Conservation (phyloP, 2,888 invertebrate species). For the Cataglyphis livida region DNA sequence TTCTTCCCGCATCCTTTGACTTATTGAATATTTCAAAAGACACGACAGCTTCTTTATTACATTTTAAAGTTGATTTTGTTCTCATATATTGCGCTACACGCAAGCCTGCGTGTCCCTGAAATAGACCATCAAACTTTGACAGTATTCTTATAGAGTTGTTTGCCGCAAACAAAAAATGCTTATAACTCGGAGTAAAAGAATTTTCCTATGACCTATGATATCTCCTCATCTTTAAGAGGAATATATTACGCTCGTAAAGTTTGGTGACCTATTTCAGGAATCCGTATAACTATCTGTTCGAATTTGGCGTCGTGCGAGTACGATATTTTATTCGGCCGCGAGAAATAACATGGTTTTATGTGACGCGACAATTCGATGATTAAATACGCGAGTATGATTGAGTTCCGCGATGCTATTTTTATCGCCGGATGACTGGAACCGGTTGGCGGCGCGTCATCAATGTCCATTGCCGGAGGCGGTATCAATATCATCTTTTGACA, state of each 20-base stretch:
- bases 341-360: neutral
- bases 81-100: neutral
- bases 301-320: neutral
- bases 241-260: neutral
- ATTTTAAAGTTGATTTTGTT: neutral
- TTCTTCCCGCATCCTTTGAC: neutral
- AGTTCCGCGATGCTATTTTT: slow-evolving; percentile 51
- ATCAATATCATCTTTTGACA: neutral
- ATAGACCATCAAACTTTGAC: neutral
- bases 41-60: neutral
- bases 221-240: neutral
- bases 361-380: slow-evolving; percentile 13
- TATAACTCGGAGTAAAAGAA: neutral
- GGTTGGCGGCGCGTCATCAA: slow-evolving; percentile 56
- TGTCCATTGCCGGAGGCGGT: neutral
- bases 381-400: slow-evolving; percentile 21
- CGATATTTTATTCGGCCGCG: neutral
- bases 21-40: neutral
- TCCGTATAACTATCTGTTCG: neutral
- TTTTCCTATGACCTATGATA: neutral
- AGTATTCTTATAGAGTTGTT: neutral
- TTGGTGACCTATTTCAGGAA: neutral
- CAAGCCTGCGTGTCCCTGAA: neutral
- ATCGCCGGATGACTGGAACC: slow-evolving; percentile 42
- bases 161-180: neutral